phyloP scores from a whole-genome alignment of 2,888 invertebrate species.

The Zaprionus bogoriensis region DNA sequence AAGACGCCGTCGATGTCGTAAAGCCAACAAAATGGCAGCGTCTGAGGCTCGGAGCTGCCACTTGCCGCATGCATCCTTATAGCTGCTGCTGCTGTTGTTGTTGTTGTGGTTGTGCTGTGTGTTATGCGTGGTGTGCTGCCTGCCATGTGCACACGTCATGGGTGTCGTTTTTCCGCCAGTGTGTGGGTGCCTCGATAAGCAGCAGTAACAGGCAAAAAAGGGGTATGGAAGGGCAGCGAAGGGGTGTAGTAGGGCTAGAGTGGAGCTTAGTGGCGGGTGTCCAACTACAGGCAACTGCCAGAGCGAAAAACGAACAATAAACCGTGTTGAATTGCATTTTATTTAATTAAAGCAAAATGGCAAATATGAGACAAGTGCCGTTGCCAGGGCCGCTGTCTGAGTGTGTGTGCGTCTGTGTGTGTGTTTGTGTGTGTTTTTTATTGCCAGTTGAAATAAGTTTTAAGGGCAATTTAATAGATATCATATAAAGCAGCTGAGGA shows the following conservation, averaged over 20 bases:
- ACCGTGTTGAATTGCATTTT: constrained; percentile 62
- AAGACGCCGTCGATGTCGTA: constrained; percentile 32
- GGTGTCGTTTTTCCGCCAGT: constrained; percentile 48
- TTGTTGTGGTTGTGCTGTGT: constrained; percentile 12
- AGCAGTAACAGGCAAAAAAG: constrained; percentile 1
- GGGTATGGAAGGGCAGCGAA: not conserved
- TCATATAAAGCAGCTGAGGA: not conserved
- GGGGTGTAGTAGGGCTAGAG: constrained; percentile 20
- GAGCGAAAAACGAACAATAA: constrained; percentile 36
- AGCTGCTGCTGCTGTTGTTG: constrained; percentile 29
- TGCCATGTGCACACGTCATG: constrained; percentile 42
- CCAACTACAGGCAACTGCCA: constrained; percentile 2
- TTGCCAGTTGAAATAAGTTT: not conserved
- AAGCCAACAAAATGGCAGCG: constrained; percentile 58
- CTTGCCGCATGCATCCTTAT: constrained; percentile 65
- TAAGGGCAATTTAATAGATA: constrained; percentile 1
- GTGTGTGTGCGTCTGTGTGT: too few species aligned
- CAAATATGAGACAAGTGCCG: constrained; percentile 33
- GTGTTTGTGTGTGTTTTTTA: too few species aligned
- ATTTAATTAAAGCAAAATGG: constrained; percentile 62
- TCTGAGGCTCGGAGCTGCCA: constrained; percentile 47
- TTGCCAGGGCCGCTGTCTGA: too few species aligned
- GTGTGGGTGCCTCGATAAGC: constrained; percentile 32
- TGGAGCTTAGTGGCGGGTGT: too few species aligned
- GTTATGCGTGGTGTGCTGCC: constrained; percentile 22